Conservation (phyloP, 2,113 vertebrate genomes). For the Pithys albifrons region DNA sequence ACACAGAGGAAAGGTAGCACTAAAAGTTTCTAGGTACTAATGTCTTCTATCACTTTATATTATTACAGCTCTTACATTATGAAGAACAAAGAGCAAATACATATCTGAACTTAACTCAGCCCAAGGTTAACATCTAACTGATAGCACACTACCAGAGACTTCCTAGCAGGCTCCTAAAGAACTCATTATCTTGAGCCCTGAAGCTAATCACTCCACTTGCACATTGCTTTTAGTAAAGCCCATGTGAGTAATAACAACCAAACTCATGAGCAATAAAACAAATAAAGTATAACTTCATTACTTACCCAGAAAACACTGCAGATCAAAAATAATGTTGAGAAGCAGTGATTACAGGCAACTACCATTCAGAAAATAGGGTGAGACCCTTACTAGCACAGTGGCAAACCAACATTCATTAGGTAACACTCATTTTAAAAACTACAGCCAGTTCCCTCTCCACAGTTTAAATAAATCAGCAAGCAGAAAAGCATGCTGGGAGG, state of each 20-base stretch:
- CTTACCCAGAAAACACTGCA: background rate
- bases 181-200: background rate
- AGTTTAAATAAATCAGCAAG: slow-evolving; percentile 18
- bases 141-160: background rate
- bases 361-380: background rate
- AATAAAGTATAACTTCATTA: background rate
- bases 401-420: background rate
- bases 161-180: background rate
- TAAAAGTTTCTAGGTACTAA: background rate
- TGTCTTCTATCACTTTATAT: background rate
- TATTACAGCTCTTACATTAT: background rate
- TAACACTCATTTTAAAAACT: background rate
- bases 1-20: background rate
- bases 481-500: slow-evolving; percentile 13
- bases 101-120: background rate
- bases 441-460: background rate
- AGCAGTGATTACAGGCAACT: background rate
- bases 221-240: background rate
- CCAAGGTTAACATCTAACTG: background rate
- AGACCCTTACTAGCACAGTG: background rate
- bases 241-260: background rate
- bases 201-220: background rate
- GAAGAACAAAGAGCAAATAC: slow-evolving; percentile 18
- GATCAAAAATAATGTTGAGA: background rate
- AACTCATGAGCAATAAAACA: background rate